Percentiles rank a stretch among this genome's conserved stretches.
These are phyloP conservation scores for Drosophila lutescens DNA, from an alignment of 2,888 invertebrate genomes.

Conservation along the genomic window DNA sequence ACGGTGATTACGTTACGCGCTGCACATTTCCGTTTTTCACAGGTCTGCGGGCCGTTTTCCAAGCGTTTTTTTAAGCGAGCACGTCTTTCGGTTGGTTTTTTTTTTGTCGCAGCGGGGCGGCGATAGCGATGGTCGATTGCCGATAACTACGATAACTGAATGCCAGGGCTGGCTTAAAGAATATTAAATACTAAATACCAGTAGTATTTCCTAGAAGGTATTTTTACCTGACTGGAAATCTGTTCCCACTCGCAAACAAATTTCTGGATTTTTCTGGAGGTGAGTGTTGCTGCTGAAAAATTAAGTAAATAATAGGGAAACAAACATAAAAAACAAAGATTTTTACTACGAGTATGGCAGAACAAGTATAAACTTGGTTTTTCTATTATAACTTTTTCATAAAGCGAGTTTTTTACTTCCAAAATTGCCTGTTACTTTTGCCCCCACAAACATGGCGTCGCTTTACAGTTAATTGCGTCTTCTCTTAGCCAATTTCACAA, in stretches of 20 bases:
- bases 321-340: background rate
- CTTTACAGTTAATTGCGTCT: slow-evolving; percentile 3
- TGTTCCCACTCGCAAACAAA: slow-evolving; percentile 4
- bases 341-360: too few relatives aligned
- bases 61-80: slow-evolving; percentile 15
- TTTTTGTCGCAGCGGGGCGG: slow-evolving; percentile 25
- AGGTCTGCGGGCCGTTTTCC: slow-evolving; percentile 5
- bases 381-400: fast-evolving
- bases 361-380: background rate
- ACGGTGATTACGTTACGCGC: slow-evolving; percentile 33
- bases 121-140: slow-evolving; percentile 8
- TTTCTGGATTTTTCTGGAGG: slow-evolving; percentile 15
- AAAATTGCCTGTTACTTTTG: background rate
- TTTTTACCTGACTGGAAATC: background rate
- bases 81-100: slow-evolving; percentile 18
- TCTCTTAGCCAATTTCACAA: slow-evolving; percentile 20
- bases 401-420: background rate
- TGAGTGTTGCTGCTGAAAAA: slow-evolving; percentile 1
- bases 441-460: slow-evolving; percentile 35
- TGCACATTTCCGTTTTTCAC: slow-evolving; percentile 13
- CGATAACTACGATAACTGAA: background rate
- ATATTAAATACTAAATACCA: background rate
- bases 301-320: slow-evolving; percentile 2
- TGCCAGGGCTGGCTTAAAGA: background rate
- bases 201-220: background rate